Evolutionary conservation across 2,888 invertebrate genomes (phyloP).

Genomic region (Tethea ocularis): DNA sequence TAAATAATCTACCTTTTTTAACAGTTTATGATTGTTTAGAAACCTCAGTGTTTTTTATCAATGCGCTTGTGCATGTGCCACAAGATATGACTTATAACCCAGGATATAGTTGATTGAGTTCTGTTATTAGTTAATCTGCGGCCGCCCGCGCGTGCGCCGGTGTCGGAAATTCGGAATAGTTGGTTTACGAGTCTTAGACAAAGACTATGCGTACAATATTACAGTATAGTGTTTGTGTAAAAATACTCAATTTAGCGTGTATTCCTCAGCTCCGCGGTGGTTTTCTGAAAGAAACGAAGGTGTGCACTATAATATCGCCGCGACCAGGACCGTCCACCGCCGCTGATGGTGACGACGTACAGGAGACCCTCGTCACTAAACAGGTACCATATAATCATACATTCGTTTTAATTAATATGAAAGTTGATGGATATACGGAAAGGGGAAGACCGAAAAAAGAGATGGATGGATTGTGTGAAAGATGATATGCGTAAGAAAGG

Average conservation of each 20-base stretch:
- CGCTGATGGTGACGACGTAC: conserved; percentile 79
- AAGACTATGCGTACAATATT: too few species aligned
- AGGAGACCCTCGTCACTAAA: conserved; percentile 78
- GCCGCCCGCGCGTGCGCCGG: not conserved
- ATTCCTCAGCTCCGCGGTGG: conserved; percentile 90
- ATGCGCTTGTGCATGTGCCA: not conserved
- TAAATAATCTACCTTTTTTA: too few species aligned
- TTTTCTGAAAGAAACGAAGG: conserved; percentile 89
- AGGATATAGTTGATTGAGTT: not conserved
- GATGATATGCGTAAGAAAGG: too few species aligned
- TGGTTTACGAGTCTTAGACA: not conserved
- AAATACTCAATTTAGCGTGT: too few species aligned
- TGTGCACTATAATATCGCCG: conserved; percentile 84
- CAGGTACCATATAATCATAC: too few species aligned
- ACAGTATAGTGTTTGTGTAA: too few species aligned
- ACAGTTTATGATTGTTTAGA: too few species aligned
- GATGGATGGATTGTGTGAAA: too few species aligned
- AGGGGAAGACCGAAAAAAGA: too few species aligned
- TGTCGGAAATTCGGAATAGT: not conserved
- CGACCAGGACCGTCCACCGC: conserved; percentile 68
- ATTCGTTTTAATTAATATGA: too few species aligned
- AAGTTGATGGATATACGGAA: too few species aligned
- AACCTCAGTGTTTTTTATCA: too few species aligned
- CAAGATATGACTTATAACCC: not conserved
- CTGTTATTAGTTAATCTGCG: not conserved